phyloP scores from a whole-genome alignment of 1,140 invertebrate genomes.

The Atopsyche davidsoni region DNA sequence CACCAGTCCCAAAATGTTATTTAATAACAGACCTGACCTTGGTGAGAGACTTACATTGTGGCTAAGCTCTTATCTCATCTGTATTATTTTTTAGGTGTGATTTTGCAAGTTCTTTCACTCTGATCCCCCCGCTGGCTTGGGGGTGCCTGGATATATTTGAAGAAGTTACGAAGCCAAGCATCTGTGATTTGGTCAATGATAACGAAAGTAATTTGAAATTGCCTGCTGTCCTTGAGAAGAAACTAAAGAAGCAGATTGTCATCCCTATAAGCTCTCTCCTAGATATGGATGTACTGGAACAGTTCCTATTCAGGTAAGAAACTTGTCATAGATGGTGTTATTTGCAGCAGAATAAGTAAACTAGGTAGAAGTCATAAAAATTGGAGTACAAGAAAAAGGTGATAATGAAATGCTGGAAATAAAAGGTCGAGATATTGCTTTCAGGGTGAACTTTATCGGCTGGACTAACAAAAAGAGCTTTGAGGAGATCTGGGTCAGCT shows the following conservation, averaged over 20 bases:
- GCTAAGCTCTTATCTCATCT: too few relatives aligned
- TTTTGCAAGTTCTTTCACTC: conserved; percentile 38
- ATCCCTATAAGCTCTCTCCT: conserved; percentile 55
- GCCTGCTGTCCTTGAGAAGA: conserved; percentile 33
- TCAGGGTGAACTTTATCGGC: conserved; percentile 62
- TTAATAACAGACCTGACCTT: too few relatives aligned
- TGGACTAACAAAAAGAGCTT: conserved; percentile 82
- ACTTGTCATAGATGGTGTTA: too few relatives aligned
- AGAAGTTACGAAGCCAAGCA: conserved; percentile 15
- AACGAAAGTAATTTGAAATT: background rate
- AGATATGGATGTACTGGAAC: conserved; percentile 70
- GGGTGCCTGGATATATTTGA: conserved; percentile 35
- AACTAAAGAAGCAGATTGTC: conserved; percentile 37
- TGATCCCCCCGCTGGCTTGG: conserved; percentile 44
- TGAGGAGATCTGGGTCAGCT: conserved; percentile 90
- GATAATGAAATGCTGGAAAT: too few relatives aligned
- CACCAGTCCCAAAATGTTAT: too few relatives aligned
- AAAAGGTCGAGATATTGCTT: too few relatives aligned
- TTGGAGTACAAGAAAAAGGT: too few relatives aligned
- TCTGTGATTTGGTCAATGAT: conserved; percentile 8
- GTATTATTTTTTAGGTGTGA: conserved; percentile 35
- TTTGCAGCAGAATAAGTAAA: too few relatives aligned
- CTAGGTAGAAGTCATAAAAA: too few relatives aligned
- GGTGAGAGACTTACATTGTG: too few relatives aligned
- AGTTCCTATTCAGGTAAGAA: conserved; percentile 60